phyloP scores from a whole-genome alignment of 1,140 invertebrate genomes.

The Galleria mellonella region DNA sequence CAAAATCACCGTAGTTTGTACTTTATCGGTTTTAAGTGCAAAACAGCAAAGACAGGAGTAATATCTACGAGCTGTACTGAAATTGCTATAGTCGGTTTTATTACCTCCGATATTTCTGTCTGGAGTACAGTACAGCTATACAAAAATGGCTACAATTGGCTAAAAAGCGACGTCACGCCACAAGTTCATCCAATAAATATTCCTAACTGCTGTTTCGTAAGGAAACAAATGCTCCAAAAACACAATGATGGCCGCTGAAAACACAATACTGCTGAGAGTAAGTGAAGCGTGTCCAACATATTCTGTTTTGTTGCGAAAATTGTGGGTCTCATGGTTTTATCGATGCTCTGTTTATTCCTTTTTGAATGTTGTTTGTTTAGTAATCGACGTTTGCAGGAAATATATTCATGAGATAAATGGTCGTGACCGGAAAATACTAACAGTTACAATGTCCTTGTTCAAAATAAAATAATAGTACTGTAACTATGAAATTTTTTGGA shows the following conservation, averaged over 20 bases:
- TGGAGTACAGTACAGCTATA: slow-evolving; percentile 33
- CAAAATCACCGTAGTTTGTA: too few species aligned
- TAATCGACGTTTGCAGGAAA: slow-evolving; percentile 8
- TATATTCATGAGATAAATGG: not conserved
- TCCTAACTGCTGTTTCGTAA: slow-evolving; percentile 64
- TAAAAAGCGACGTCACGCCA: slow-evolving; percentile 57
- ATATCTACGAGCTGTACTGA: too few species aligned
- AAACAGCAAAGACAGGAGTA: too few species aligned
- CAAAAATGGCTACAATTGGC: slow-evolving; percentile 57
- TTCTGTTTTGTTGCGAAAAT: slow-evolving; percentile 58
- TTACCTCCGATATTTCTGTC: slow-evolving; percentile 37
- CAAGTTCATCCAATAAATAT: slow-evolving; percentile 71
- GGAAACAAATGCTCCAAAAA: slow-evolving; percentile 68
- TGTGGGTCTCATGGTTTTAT: slow-evolving; percentile 41
- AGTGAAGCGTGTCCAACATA: slow-evolving; percentile 61
- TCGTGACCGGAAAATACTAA: too few species aligned
- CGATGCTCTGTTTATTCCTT: slow-evolving; percentile 28
- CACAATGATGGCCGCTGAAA: slow-evolving; percentile 56
- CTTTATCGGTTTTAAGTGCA: too few species aligned
- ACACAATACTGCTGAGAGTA: slow-evolving; percentile 56
- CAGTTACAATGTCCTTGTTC: too few species aligned
- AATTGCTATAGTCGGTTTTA: slow-evolving; percentile 17
- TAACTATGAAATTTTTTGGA: slow-evolving; percentile 1
- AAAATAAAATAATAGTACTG: not conserved
- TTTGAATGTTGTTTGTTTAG: slow-evolving; percentile 34